These are phyloP conservation scores for Leptinotarsa lineolata DNA, from an alignment of 1,140 invertebrate species.

Conservation along the genomic window DNA sequence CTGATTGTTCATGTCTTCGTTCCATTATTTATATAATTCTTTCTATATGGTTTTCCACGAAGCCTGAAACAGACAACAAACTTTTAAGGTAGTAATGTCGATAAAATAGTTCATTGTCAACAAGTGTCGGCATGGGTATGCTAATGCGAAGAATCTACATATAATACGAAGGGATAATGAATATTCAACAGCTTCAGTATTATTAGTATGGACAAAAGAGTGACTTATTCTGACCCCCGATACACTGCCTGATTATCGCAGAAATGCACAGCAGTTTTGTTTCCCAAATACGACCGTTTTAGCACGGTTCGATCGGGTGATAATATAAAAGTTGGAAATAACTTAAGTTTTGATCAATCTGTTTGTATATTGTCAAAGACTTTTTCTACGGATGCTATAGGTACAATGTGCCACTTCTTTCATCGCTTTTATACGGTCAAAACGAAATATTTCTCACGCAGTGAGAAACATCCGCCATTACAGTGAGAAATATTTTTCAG, in stretches of 20 bases:
- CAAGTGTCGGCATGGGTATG: slow-evolving; percentile 37
- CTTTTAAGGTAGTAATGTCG: slow-evolving; percentile 18
- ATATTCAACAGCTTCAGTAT: slow-evolving; percentile 34
- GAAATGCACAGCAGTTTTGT: slow-evolving; percentile 1
- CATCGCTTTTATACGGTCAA: too few species aligned
- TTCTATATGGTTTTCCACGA: slow-evolving; percentile 6
- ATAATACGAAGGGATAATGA: slow-evolving; percentile 39
- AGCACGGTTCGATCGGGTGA: not conserved
- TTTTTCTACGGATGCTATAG: too few species aligned
- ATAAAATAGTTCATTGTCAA: slow-evolving; percentile 36
- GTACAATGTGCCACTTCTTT: too few species aligned
- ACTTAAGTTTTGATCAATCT: too few species aligned
- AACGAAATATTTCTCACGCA: too few species aligned
- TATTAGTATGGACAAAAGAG: slow-evolving; percentile 31
- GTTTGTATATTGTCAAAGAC: too few species aligned
- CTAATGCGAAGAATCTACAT: slow-evolving; percentile 39
- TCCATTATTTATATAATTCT: slow-evolving; percentile 4
- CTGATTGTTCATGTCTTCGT: not conserved
- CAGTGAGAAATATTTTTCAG: too few species aligned
- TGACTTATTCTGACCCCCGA: slow-evolving; percentile 38
- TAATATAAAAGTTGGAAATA: too few species aligned
- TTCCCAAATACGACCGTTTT: not conserved
- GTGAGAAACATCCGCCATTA: too few species aligned
- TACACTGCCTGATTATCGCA: slow-evolving; percentile 11
- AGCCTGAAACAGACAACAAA: slow-evolving; percentile 10